phyloP scores from a whole-genome alignment of 2,888 invertebrate genomes.

The Epistrophe grossulariae region DNA sequence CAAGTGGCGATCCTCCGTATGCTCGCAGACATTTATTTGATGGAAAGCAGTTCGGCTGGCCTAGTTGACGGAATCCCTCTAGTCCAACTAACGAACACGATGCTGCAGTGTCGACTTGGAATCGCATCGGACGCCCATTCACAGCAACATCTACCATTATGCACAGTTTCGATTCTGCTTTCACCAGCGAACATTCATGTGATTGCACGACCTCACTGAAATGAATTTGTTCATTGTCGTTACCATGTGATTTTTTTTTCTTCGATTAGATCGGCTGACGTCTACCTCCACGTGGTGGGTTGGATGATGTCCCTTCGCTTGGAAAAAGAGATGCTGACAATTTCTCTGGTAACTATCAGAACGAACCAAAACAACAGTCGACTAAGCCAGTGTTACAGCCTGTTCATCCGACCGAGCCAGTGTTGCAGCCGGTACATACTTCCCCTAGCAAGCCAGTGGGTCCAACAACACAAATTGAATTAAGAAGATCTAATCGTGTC shows the following conservation, averaged over 20 bases:
- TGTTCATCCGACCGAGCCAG: too few species aligned
- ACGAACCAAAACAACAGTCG: too few species aligned
- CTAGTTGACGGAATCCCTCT: slow-evolving; percentile 8
- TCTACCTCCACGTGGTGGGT: background rate
- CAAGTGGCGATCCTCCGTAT: background rate
- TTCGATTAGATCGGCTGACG: background rate
- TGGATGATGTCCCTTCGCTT: background rate
- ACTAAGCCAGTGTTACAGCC: too few species aligned
- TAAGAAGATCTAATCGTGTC: too few species aligned
- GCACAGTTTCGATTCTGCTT: background rate
- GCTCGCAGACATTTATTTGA: background rate
- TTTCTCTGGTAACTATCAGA: too few species aligned
- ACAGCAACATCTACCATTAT: slow-evolving; percentile 25
- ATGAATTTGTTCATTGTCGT: slow-evolving; percentile 19
- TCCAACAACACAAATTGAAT: too few species aligned
- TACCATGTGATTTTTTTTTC: background rate
- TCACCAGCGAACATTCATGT: slow-evolving; percentile 12
- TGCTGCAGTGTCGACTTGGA: slow-evolving; percentile 15
- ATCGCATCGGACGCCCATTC: slow-evolving; percentile 13
- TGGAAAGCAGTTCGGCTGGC: background rate
- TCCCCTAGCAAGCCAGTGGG: too few species aligned
- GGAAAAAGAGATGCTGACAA: too few species aligned
- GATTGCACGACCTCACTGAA: background rate
- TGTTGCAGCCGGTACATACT: too few species aligned
- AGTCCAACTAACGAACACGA: slow-evolving; percentile 4